Percentiles rank a stretch among this genome's conserved stretches.
Conservation (phyloP, 2,888 invertebrate genomes). For the Thereva unica region DNA sequence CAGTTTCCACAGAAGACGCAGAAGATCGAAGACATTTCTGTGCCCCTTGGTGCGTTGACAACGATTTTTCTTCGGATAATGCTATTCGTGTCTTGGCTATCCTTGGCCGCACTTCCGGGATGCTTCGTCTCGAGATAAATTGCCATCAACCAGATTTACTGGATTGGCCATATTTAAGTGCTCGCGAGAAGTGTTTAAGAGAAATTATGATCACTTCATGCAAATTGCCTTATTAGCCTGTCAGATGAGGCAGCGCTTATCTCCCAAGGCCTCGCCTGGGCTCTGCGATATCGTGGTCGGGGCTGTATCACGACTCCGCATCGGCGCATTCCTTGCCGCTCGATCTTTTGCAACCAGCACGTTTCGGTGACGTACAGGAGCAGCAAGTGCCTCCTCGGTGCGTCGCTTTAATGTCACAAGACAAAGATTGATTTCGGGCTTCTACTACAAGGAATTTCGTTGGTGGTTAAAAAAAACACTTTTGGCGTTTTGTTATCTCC, state of each 20-base stretch:
- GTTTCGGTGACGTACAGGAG: no score
- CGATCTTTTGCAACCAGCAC: no score
- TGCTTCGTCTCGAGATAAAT: neutral
- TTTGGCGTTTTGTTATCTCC: no score
- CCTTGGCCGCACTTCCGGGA: conserved; percentile 1
- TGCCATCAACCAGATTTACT: neutral
- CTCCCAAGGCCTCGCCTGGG: neutral
- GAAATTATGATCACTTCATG: conserved; percentile 15
- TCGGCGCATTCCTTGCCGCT: no score
- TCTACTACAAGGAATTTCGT: neutral
- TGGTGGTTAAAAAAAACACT: neutral
- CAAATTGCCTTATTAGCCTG: conserved; percentile 13
- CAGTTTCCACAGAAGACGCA: no score
- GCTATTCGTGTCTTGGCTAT: no score
- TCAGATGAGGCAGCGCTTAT: neutral
- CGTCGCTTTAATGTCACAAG: neutral
- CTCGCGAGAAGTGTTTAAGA: conserved; percentile 7
- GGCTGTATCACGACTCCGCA: no score
- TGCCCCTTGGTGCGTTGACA: no score
- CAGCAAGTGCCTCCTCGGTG: no score
- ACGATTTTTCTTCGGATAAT: no score
- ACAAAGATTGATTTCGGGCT: neutral
- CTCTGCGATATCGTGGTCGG: neutral
- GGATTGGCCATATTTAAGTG: neutral
- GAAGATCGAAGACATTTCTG: no score